Percentiles rank a stretch among this genome's conserved stretches.
Conservation (phyloP, 2,888 invertebrate species). For the Mythimna ferrago region DNA sequence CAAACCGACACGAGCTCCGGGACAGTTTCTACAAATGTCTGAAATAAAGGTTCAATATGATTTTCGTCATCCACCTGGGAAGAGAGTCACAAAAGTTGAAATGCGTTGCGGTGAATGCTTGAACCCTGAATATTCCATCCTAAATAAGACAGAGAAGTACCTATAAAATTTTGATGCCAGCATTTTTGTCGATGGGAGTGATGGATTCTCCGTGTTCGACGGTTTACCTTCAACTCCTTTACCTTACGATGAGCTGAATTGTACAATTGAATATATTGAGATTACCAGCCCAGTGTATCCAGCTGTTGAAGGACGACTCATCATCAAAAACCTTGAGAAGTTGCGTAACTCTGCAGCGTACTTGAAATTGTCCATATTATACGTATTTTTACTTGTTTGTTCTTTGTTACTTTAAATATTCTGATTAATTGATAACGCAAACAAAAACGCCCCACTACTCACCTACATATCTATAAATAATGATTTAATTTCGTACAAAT, state of each 20-base stretch:
- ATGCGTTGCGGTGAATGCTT: slow-evolving; percentile 93
- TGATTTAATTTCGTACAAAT: neutral
- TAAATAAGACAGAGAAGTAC: slow-evolving; percentile 91
- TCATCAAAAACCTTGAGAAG: slow-evolving; percentile 71
- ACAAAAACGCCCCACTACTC: neutral
- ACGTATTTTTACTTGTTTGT: slow-evolving; percentile 27
- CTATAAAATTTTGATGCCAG: slow-evolving; percentile 92
- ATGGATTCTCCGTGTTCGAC: slow-evolving; percentile 91
- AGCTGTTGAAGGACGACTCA: slow-evolving; percentile 92
- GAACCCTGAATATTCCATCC: slow-evolving; percentile 90
- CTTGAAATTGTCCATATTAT: slow-evolving; percentile 53
- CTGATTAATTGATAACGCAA: neutral
- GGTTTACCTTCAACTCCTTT: slow-evolving; percentile 72
- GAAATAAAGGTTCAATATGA: slow-evolving; percentile 94
- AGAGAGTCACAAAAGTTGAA: slow-evolving; percentile 92
- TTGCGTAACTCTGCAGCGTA: slow-evolving; percentile 66
- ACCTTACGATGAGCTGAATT: slow-evolving; percentile 77
- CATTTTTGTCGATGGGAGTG: slow-evolving; percentile 93
- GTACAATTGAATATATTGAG: slow-evolving; percentile 90
- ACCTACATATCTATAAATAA: neutral
- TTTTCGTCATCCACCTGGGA: slow-evolving; percentile 90
- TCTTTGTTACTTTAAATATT: slow-evolving; percentile 22
- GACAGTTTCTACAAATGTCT: slow-evolving; percentile 96
- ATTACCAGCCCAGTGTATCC: slow-evolving; percentile 92
- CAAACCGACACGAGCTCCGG: slow-evolving; percentile 89